Evolutionary conservation across 1,140 invertebrate genomes (phyloP).

Genomic region (Lordiphosa clarofinis): DNA sequence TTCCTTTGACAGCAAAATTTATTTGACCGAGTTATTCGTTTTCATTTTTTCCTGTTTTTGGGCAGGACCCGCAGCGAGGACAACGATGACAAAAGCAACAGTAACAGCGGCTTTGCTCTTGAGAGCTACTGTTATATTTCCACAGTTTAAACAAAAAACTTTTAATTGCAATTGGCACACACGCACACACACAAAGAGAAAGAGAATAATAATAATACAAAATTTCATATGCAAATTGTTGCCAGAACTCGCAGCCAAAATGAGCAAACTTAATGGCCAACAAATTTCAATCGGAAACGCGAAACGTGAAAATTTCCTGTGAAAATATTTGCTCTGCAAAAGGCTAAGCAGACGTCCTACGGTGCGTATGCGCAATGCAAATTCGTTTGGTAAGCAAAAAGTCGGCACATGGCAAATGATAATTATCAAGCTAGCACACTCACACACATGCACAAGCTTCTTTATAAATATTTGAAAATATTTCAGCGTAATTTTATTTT

Average conservation of each 20-base stretch:
- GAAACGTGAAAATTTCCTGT: slow-evolving; percentile 43
- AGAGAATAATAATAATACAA: slow-evolving; percentile 27
- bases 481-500: slow-evolving; percentile 58
- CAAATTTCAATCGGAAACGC: slow-evolving; percentile 65
- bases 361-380: slow-evolving; percentile 8
- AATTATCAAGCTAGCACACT: slow-evolving; percentile 51
- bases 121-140: slow-evolving; percentile 43
- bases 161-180: slow-evolving; percentile 65
- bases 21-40: slow-evolving; percentile 45
- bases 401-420: slow-evolving; percentile 60
- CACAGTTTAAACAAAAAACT: slow-evolving; percentile 63
- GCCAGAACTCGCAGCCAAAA: slow-evolving; percentile 38
- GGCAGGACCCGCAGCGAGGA: slow-evolving; percentile 13
- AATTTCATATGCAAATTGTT: slow-evolving; percentile 72
- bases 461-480: slow-evolving; percentile 62
- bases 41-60: slow-evolving; percentile 24
- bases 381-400: slow-evolving; percentile 17
- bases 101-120: slow-evolving; percentile 30
- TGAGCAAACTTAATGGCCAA: slow-evolving; percentile 67
- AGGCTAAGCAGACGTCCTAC: slow-evolving; percentile 19
- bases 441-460: slow-evolving; percentile 1
- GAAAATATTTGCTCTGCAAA: slow-evolving; percentile 45
- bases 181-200: slow-evolving; percentile 24
- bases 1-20: slow-evolving; percentile 65
- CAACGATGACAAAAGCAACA: slow-evolving; percentile 30